Conservation (phyloP, 2,113 vertebrate genomes). For the Isurus oxyrinchus region DNA sequence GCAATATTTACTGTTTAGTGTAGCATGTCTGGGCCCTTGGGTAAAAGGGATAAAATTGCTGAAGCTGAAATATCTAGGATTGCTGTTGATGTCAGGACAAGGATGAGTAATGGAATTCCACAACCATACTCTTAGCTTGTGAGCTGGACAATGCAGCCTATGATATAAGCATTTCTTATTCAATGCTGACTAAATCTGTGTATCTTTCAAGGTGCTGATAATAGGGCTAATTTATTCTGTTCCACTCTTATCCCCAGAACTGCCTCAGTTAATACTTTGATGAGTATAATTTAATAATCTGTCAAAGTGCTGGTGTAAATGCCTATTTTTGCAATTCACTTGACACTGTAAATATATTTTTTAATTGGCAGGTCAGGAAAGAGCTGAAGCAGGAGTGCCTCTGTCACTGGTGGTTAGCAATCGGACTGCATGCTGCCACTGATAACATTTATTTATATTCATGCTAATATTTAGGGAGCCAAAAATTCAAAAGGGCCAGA, state of each 20-base stretch:
- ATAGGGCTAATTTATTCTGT: neutral
- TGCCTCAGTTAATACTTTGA: neutral
- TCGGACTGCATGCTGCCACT: neutral
- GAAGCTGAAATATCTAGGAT: neutral
- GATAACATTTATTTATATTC: conserved; percentile 31
- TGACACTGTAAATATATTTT: conserved; percentile 16
- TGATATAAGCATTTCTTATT: neutral
- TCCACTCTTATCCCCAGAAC: neutral
- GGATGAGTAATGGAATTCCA: neutral
- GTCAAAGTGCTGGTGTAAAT: neutral
- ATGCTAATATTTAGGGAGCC: neutral
- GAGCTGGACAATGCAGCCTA: neutral
- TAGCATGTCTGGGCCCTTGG: neutral
- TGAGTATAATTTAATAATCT: conserved; percentile 30
- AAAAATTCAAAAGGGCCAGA: conserved; percentile 14
- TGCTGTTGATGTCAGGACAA: neutral
- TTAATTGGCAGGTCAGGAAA: conserved; percentile 21
- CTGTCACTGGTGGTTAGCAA: conserved; percentile 19
- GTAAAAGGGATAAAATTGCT: neutral
- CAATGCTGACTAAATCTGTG: neutral
- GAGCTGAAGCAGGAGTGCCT: conserved; percentile 13
- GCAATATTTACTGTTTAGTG: neutral
- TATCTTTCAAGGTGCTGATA: neutral
- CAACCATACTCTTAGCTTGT: neutral
- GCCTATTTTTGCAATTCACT: neutral